phyloP scores from a whole-genome alignment of 2,113 vertebrate genomes.

The Halcyon malimbica region DNA sequence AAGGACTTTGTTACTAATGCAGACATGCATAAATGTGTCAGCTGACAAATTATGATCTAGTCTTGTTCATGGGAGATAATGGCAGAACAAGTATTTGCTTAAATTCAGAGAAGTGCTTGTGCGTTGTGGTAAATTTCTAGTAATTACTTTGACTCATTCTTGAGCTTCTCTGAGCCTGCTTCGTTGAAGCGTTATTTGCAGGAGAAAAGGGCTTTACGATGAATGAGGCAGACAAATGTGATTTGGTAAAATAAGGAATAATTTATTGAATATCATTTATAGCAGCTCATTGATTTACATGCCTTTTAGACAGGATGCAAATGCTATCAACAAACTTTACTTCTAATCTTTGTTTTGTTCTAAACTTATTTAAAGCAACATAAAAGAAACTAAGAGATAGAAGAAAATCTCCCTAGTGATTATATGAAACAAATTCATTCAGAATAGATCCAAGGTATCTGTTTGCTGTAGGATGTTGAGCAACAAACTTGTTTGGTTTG shows the following conservation, averaged over 20 bases:
- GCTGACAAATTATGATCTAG: neutral
- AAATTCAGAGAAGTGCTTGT: fast-evolving
- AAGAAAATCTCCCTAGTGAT: neutral
- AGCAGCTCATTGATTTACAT: neutral
- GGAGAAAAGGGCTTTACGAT: neutral
- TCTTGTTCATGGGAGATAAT: neutral
- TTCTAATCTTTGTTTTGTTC: neutral
- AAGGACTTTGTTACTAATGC: neutral
- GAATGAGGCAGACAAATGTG: neutral
- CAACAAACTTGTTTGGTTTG: neutral
- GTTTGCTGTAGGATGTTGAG: neutral
- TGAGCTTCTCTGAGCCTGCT: neutral
- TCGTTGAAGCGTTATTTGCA: neutral
- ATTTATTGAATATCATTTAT: neutral
- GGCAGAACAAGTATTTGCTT: neutral
- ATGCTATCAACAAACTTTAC: neutral
- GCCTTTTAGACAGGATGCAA: neutral
- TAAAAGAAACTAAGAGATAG: neutral
- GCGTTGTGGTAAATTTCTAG: neutral
- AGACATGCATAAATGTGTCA: neutral
- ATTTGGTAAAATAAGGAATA: neutral
- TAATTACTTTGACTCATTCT: neutral
- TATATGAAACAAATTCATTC: neutral
- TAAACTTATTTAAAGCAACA: neutral
- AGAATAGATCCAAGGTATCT: neutral